phyloP scores from a whole-genome alignment of 2,113 vertebrate species.

The Bos javanicus region DNA sequence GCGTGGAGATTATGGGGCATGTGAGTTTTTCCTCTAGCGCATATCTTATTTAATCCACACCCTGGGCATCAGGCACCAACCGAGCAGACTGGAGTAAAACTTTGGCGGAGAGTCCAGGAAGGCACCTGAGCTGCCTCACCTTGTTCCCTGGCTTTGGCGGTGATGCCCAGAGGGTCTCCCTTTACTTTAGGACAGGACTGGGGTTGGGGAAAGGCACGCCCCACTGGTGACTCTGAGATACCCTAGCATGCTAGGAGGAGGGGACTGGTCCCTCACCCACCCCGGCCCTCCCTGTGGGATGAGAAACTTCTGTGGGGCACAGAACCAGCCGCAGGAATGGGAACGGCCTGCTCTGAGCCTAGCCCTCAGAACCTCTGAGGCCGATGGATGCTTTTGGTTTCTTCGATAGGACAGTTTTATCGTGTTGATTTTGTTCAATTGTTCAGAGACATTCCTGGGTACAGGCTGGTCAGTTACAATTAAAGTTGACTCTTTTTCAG shows the following conservation, averaged over 20 bases:
- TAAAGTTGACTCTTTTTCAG: slow-evolving; percentile 59
- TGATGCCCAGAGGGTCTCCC: neutral
- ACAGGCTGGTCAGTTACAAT: slow-evolving; percentile 49
- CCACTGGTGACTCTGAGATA: neutral
- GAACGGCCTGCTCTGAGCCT: neutral
- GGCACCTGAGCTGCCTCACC: neutral
- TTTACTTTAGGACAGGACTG: neutral
- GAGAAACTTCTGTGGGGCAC: neutral
- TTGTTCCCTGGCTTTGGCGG: neutral
- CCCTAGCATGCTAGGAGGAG: neutral
- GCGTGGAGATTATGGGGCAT: neutral
- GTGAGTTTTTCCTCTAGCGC: slow-evolving; percentile 5
- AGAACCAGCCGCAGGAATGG: neutral
- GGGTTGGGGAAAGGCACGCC: neutral
- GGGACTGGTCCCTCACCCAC: neutral
- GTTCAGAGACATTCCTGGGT: slow-evolving; percentile 47
- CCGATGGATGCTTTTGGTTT: slow-evolving; percentile 6
- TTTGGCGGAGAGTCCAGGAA: neutral
- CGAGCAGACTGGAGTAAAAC: neutral
- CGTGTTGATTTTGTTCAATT: slow-evolving; percentile 23
- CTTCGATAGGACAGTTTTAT: slow-evolving; percentile 46
- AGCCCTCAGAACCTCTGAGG: neutral
- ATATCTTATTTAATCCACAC: neutral
- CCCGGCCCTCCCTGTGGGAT: neutral
- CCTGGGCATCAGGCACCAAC: neutral